Percentiles rank a stretch among this genome's conserved stretches.
phyloP scores from a whole-genome alignment of 2,888 invertebrate genomes.

The Sinotaia quadrata region DNA sequence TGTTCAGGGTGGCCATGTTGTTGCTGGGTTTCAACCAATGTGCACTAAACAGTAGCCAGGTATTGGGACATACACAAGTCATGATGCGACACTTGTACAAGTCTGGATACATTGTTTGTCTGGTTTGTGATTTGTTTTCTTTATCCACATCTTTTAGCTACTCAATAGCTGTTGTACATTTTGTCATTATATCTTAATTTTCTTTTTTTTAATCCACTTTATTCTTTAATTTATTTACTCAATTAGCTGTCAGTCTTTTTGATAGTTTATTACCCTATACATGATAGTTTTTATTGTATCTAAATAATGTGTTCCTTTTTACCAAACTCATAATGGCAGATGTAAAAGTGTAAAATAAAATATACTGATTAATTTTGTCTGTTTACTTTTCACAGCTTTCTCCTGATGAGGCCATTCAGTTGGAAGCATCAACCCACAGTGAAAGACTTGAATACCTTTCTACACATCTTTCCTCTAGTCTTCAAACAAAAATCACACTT shows the following conservation, averaged over 20 bases:
- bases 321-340: too few species aligned
- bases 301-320: too few species aligned
- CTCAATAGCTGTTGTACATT: too few species aligned
- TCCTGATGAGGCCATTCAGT: conserved; percentile 7
- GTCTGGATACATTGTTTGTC: conserved; percentile 16
- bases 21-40: conserved; percentile 10
- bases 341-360: too few species aligned
- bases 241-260: too few species aligned
- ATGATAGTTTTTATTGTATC: too few species aligned
- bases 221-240: too few species aligned
- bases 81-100: conserved; percentile 10
- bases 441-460: conserved; percentile 13
- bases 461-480: conserved; percentile 2
- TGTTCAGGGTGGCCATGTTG: conserved; percentile 5
- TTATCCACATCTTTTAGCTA: not conserved
- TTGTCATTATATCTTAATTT: too few species aligned
- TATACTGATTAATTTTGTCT: too few species aligned
- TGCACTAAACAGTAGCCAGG: conserved; percentile 1
- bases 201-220: too few species aligned
- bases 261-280: too few species aligned
- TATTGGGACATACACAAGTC: conserved; percentile 7
- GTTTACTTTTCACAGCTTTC: conserved; percentile 8
- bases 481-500: not conserved
- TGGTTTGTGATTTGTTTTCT: conserved; percentile 2
- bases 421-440: conserved; percentile 18